Conservation (phyloP, 2,113 vertebrate genomes). For the Colossoma macropomum region DNA sequence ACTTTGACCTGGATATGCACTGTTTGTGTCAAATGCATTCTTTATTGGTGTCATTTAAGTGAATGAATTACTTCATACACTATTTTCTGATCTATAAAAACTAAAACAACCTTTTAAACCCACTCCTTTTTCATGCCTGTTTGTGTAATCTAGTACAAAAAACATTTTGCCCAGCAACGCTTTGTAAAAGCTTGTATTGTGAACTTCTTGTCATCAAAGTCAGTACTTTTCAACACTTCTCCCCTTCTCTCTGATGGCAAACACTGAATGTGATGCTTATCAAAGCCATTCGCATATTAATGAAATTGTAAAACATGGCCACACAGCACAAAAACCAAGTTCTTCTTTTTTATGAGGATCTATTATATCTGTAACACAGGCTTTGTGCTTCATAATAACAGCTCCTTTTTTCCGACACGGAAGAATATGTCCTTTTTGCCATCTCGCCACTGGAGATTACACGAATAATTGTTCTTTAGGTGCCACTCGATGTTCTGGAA, state of each 20-base stretch:
- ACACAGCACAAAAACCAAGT: slow-evolving; percentile 53
- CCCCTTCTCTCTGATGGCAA: slow-evolving; percentile 48
- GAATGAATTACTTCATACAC: not conserved
- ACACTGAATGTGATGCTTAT: slow-evolving; percentile 55
- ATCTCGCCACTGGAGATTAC: slow-evolving; percentile 54
- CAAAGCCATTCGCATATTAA: slow-evolving; percentile 59
- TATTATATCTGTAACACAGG: slow-evolving; percentile 64
- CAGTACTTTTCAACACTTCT: slow-evolving; percentile 46
- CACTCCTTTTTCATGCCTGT: not conserved
- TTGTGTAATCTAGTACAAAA: not conserved
- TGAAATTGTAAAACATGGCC: slow-evolving; percentile 61
- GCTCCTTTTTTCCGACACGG: slow-evolving; percentile 54
- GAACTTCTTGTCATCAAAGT: slow-evolving; percentile 45
- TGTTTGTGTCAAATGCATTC: not conserved
- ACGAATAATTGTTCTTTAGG: slow-evolving; percentile 67
- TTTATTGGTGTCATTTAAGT: too few relatives aligned
- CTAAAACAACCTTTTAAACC: not conserved
- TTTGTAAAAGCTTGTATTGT: not conserved
- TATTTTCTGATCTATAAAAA: not conserved
- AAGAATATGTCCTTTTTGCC: slow-evolving; percentile 60
- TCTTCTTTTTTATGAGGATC: slow-evolving; percentile 56
- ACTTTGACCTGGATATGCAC: too few relatives aligned
- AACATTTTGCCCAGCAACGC: not conserved
- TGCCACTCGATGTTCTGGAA: slow-evolving; percentile 59
- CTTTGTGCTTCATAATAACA: slow-evolving; percentile 66